Evolutionary conservation across 2,113 vertebrate genomes (phyloP).

Genomic region (Pomatostomus ruficeps): DNA sequence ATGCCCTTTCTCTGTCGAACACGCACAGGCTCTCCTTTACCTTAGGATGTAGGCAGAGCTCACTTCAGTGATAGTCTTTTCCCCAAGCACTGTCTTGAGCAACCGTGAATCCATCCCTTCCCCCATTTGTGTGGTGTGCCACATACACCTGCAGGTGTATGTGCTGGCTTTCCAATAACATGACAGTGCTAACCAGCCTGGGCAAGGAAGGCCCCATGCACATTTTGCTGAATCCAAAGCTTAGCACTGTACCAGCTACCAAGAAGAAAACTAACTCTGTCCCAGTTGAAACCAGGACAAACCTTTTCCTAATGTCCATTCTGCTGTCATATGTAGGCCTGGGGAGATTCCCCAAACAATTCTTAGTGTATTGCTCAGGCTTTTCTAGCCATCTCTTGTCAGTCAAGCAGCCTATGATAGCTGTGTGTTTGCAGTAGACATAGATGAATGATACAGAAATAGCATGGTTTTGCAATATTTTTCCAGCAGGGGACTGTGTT

Average conservation of each 20-base stretch:
- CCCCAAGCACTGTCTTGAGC: not conserved
- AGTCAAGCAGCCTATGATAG: not conserved
- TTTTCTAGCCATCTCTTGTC: not conserved
- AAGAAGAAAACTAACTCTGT: not conserved
- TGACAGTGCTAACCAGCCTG: not conserved
- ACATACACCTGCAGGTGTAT: accelerated
- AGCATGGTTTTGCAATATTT: not conserved
- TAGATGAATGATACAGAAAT: not conserved
- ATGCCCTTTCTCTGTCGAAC: not conserved
- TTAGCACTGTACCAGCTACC: not conserved
- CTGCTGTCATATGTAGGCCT: not conserved
- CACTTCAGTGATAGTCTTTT: not conserved
- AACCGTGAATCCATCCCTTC: accelerated
- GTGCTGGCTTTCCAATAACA: not conserved
- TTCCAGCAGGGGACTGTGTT: constrained; percentile 52
- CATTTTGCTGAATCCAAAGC: not conserved
- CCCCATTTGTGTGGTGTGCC: not conserved
- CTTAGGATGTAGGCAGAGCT: not conserved
- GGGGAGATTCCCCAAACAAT: not conserved
- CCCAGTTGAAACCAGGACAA: not conserved
- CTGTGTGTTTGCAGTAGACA: not conserved
- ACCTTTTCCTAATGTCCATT: not conserved
- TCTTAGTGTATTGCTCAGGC: not conserved
- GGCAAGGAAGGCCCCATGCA: not conserved
- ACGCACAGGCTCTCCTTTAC: not conserved